Base-by-base conservation (phyloP, 2,113 vertebrate species). In the Tupaia tana region DNA sequence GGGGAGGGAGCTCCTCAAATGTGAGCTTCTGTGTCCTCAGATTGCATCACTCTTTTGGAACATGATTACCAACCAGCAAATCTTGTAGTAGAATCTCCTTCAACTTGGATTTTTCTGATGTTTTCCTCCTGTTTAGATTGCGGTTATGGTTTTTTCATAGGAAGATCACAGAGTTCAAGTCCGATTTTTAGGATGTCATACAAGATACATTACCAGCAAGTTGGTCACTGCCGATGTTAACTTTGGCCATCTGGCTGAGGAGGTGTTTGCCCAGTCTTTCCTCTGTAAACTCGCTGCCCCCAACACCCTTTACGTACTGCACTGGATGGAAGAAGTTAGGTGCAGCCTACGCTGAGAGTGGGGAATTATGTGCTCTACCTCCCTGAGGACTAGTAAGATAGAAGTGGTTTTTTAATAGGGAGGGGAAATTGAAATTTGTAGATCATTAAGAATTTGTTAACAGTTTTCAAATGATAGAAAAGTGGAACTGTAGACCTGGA, bases 371-470 rank as follows among this genome's bases (percentile, higher is more conserved):
- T 43, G 9, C 20, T 84, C 31, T 92, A 1, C 19, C 25, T 90
- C 59, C 81, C 84, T 88, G 24, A 67, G 12, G 12, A 24, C 77
- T 19, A 70, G 64, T 79, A 74, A 64, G 43, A 27, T 54, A 80
- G 75, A 79, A 52, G 16, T 27, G 43, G n/a, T n/a, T 84, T 94
- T 87, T 81, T 91, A 34, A 52, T 63, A 95, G 2, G 74, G 71
- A 81, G 25, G 75, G 93, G 67, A 85, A 93, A 87, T 83, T 77
- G 58, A 85, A 90, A 91, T 82, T 84, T 89, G 10, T 71, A 81
- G 31, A 18, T 85, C 61, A 77, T 71, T 87, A 87, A 87, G 84
- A 92, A 92, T 86, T 22, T 84, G 4, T 87, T 95, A 91, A 74
- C 64, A 34, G 54, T 95, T 78, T 77, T 25, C 7, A 90, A 54